Percentiles rank a stretch among this genome's conserved stretches.
Evolutionary conservation across 92 coral and sea anemone species (phyloP).

Genomic region (Actinernus sp.): DNA sequence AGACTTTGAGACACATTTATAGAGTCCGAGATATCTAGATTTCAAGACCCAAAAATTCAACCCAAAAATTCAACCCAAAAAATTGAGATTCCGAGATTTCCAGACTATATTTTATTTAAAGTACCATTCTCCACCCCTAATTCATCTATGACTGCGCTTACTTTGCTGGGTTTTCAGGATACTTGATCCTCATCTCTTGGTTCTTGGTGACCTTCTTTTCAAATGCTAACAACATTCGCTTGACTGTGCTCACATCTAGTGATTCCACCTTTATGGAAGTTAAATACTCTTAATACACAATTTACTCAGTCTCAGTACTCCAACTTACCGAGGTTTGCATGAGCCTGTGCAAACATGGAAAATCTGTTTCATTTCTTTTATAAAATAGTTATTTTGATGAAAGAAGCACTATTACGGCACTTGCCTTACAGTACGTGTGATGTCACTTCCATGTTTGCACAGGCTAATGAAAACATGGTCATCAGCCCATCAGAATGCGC

Average conservation of each 20-base stretch:
- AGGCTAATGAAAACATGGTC: too few relatives aligned
- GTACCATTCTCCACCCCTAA: background rate
- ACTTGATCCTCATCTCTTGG: slow-evolving; percentile 98
- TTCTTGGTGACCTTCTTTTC: slow-evolving; percentile 97
- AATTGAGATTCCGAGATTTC: background rate
- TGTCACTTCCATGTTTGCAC: too few relatives aligned
- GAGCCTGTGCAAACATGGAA: too few relatives aligned
- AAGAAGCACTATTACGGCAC: too few relatives aligned
- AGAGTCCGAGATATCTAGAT: too few relatives aligned
- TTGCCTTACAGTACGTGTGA: too few relatives aligned
- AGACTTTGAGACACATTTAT: background rate
- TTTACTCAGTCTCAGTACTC: too few relatives aligned
- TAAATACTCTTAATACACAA: too few relatives aligned
- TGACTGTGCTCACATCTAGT: slow-evolving; percentile 86
- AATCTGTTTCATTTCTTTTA: too few relatives aligned
- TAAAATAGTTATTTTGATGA: too few relatives aligned
- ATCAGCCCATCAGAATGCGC: too few relatives aligned
- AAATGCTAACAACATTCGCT: slow-evolving; percentile 92
- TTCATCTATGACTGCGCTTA: slow-evolving; percentile 14
- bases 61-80: background rate
- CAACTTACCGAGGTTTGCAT: too few relatives aligned
- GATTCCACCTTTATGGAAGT: slow-evolving; percentile 92
- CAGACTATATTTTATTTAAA: background rate
- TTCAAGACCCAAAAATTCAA: background rate
- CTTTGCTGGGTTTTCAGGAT: slow-evolving; percentile 98